phyloP scores from a whole-genome alignment of 2,113 vertebrate species.

The Chionomys nivalis region DNA sequence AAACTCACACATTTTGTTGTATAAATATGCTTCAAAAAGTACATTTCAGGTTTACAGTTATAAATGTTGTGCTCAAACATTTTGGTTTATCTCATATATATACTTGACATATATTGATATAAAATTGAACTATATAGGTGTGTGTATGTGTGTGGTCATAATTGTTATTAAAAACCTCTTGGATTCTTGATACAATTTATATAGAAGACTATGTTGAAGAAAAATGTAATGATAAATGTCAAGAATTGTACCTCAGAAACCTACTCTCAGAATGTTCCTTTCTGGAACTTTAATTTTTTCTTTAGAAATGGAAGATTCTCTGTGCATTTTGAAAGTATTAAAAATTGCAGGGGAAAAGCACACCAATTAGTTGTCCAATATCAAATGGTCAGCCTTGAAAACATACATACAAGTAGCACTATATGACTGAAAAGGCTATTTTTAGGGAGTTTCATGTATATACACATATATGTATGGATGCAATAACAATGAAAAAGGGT shows the following conservation, averaged over 20 bases:
- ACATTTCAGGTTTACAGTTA: background rate
- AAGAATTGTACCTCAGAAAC: background rate
- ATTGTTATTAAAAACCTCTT: background rate
- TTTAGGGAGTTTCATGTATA: background rate
- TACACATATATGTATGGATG: background rate
- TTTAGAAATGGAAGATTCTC: background rate
- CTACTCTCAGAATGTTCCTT: background rate
- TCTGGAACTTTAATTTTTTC: background rate
- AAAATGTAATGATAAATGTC: background rate
- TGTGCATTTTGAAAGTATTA: background rate
- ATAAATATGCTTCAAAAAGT: constrained; percentile 60
- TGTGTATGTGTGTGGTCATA: background rate
- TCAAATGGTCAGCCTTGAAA: background rate
- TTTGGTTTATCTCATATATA: background rate
- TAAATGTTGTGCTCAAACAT: constrained; percentile 6
- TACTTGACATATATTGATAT: background rate
- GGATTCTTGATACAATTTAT: background rate
- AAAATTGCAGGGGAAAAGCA: background rate
- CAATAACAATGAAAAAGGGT: background rate
- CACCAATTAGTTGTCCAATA: background rate
- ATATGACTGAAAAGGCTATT: background rate
- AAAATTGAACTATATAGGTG: background rate
- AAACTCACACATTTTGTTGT: constrained; percentile 30
- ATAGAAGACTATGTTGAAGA: background rate
- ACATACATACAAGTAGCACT: background rate